Evolutionary conservation across 2,113 vertebrate species (phyloP), one percentile per base, ranked within the genome.

Genomic region (Rhizomys pruinosus): DNA sequence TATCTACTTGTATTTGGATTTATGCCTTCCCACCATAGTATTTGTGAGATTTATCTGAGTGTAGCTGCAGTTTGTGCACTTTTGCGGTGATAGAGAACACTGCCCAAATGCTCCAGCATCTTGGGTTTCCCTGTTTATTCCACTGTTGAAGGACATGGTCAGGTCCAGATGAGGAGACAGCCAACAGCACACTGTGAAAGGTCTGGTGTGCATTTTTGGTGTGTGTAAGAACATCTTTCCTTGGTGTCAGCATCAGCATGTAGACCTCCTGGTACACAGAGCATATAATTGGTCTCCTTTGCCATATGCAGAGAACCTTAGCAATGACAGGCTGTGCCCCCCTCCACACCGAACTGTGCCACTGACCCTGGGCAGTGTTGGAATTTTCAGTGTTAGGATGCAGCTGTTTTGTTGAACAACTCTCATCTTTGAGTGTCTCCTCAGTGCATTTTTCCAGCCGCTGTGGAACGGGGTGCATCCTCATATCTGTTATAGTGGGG

Each of bases 171-270:
- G 2, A n/a, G 52, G 64, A 10, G 3, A 3, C 2, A 1, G 61
- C 16, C 11, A 7, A 7, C 17, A 20, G 11, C 5, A 9, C n/a
- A n/a, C 55, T 57, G 0, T 5, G 13, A 23, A 4, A 19, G 2
- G 55, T 71, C 39, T 23, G 10, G 27, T 22, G 27, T 4, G 3
- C 59, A 3, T 5, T 63, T 3, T 22, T 9, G 19, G 68, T 2
- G 27, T 34, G 64, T 17, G 39, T 29, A 17, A 7, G 17, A 29
- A 1, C 7, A 3, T 27, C 32, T 78, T 34, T 84, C 78, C 52
- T 6, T 27, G 13, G 5, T 61, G 39, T 10, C 0, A 34, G 34
- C 39, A 32, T 2, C 0, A 32, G 0, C 1, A 5, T 37, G 34
- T 42, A 20, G 22, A 22, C 8, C 42, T 64, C 57, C 47, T 32